phyloP scores from a whole-genome alignment of 2,888 invertebrate genomes.

The Dendrolimus houi region DNA sequence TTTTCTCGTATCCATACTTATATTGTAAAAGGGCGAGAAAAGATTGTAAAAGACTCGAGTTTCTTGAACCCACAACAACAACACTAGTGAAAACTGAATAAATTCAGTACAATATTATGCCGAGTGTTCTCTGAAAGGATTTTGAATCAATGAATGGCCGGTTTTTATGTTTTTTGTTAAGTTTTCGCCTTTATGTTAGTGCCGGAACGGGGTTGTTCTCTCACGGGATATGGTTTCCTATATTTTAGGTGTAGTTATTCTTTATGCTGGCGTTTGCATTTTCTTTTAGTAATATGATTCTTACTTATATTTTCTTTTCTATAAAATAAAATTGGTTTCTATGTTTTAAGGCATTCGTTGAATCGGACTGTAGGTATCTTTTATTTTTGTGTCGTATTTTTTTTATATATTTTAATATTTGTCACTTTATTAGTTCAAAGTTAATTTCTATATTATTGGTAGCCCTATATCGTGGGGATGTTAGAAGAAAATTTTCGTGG shows the following conservation, averaged over 20 bases:
- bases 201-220: neutral
- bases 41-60: neutral
- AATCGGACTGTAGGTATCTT: too few species aligned
- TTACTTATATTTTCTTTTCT: neutral
- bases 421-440: too few species aligned
- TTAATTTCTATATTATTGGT: too few species aligned
- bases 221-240: neutral
- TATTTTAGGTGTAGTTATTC: neutral
- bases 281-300: neutral
- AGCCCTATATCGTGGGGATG: too few species aligned
- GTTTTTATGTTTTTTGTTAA: conserved; percentile 15
- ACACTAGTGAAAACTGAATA: conserved; percentile 33
- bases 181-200: neutral
- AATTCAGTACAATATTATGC: conserved; percentile 50
- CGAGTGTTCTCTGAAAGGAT: conserved; percentile 45
- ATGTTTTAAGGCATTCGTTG: too few species aligned
- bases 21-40: neutral
- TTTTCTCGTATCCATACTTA: too few species aligned
- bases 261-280: neutral
- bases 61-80: neutral
- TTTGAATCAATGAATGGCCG: conserved; percentile 42
- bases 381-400: too few species aligned
- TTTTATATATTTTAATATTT: too few species aligned
- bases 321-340: too few species aligned
- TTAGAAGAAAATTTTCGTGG: too few species aligned